These are phyloP conservation scores for Gymnoscelis rufifasciata DNA, from an alignment of 2,888 invertebrate species.

Conservation along the genomic window DNA sequence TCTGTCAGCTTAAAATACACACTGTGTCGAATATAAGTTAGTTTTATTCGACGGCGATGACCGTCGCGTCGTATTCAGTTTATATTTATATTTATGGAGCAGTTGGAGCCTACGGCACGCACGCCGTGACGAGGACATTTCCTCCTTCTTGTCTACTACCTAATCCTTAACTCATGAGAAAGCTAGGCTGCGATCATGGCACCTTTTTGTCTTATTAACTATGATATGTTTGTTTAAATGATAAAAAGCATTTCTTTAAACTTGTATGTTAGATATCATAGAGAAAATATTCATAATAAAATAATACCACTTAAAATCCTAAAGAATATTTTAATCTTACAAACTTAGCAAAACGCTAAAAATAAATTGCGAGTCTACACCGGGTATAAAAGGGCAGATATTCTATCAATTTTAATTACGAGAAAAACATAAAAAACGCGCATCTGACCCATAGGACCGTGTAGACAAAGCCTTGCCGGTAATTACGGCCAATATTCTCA, in stretches of 20 bases:
- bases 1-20: constrained; percentile 23
- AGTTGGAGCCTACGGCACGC: constrained; percentile 25
- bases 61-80: constrained; percentile 15
- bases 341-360: no score
- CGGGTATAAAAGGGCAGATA: not conserved
- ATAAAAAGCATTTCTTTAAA: no score
- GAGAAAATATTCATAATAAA: no score
- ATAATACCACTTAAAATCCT: no score
- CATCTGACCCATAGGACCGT: not conserved
- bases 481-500: constrained; percentile 18
- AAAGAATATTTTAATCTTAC: no score
- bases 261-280: no score
- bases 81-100: constrained; percentile 26
- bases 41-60: constrained; percentile 18
- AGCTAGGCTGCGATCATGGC: constrained; percentile 11
- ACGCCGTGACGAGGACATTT: constrained; percentile 26
- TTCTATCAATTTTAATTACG: not conserved
- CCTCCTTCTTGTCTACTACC: constrained; percentile 19
- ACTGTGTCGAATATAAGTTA: constrained; percentile 20
- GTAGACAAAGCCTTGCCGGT: constrained; percentile 17
- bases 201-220: no score
- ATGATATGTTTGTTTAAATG: no score
- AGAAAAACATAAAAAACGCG: not conserved
- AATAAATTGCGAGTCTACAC: no score
- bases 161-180: constrained; percentile 26